phyloP scores from a whole-genome alignment of 2,888 invertebrate genomes.

The Ochropacha duplaris region DNA sequence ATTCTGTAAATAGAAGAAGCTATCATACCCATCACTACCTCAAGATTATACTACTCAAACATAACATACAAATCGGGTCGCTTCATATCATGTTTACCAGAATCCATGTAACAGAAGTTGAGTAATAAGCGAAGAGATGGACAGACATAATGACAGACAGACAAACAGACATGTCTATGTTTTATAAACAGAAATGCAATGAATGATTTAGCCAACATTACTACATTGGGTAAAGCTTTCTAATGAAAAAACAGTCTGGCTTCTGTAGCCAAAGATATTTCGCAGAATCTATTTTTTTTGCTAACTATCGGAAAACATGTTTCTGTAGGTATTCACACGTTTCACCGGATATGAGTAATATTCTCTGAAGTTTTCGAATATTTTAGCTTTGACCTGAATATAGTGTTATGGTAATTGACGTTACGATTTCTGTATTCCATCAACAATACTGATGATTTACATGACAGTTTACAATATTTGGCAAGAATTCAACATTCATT shows the following conservation, averaged over 20 bases:
- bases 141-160: background rate
- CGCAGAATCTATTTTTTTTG: constrained; percentile 16
- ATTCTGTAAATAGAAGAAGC: too few species aligned
- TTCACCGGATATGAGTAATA: constrained; percentile 51
- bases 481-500: background rate
- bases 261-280: constrained; percentile 16
- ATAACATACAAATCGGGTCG: background rate
- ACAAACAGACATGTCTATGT: background rate
- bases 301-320: constrained; percentile 15
- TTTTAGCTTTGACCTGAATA: constrained; percentile 21
- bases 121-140: background rate
- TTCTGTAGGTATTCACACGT: constrained; percentile 26
- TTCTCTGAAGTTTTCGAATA: constrained; percentile 38
- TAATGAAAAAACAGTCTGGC: background rate
- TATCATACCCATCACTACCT: background rate
- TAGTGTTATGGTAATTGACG: constrained; percentile 25
- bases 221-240: background rate
- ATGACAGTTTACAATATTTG: constrained; percentile 5
- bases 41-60: background rate
- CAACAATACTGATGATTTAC: constrained; percentile 10
- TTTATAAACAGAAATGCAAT: background rate
- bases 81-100: background rate
- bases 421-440: constrained; percentile 26
- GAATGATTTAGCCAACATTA: background rate
- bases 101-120: background rate